Percentiles rank a stretch among this genome's conserved stretches.
These are phyloP conservation scores for Gymnoscelis rufifasciata DNA, from an alignment of 2,888 invertebrate species.

Conservation along the genomic window DNA sequence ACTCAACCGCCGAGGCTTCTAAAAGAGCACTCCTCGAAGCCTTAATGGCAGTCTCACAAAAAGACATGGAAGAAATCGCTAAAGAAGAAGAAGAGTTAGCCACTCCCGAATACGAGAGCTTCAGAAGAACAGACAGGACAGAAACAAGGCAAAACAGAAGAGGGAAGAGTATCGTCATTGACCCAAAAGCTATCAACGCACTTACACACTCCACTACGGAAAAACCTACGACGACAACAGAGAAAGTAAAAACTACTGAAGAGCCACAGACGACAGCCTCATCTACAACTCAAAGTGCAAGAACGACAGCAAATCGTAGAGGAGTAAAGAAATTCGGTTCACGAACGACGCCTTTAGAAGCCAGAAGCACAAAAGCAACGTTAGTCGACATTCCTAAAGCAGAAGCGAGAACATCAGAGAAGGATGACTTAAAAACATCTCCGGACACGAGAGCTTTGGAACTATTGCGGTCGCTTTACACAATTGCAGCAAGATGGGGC, in stretches of 20 bases:
- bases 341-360: constrained; percentile 47
- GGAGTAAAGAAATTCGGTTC: constrained; percentile 57
- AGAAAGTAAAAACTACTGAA: constrained; percentile 33
- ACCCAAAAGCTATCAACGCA: constrained; percentile 61
- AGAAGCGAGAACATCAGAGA: constrained; percentile 59
- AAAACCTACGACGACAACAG: constrained; percentile 39
- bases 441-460: constrained; percentile 90
- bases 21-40: constrained; percentile 84
- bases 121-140: constrained; percentile 49
- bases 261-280: constrained; percentile 40
- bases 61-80: constrained; percentile 72
- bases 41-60: constrained; percentile 81
- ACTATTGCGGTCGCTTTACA: constrained; percentile 89
- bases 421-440: constrained; percentile 59
- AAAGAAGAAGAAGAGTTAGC: constrained; percentile 52
- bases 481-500: constrained; percentile 90
- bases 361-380: constrained; percentile 41
- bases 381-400: constrained; percentile 57
- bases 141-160: constrained; percentile 48
- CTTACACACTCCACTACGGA: constrained; percentile 61
- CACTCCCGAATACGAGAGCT: constrained; percentile 44
- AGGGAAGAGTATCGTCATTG: constrained; percentile 56
- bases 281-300: constrained; percentile 49
- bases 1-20: constrained; percentile 84
- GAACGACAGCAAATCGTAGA: constrained; percentile 54